Base-by-base conservation (phyloP, 2,113 vertebrate species). In the Camelus dromedarius region DNA sequence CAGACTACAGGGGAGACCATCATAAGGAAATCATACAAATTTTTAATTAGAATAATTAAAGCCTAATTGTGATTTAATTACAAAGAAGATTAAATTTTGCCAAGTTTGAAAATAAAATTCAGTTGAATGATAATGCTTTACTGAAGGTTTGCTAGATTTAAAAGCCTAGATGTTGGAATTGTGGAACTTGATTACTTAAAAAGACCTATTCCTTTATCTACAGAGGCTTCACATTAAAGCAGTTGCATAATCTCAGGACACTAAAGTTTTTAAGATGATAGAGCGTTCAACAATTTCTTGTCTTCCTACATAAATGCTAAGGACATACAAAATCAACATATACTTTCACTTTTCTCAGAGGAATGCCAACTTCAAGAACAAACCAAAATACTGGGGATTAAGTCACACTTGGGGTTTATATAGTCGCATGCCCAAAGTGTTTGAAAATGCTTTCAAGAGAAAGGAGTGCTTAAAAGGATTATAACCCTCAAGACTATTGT, bases 31-130 rank as follows among this genome's bases (percentile, higher is more conserved):
- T 77, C 48, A 95, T 89, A 89, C 22, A 72, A 89, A 94, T 95
- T 82, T 97, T 94, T 84, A 93, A 89, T 97, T 94, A 87, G n/a
- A 93, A 95, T 87, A 97, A 96, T 93, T 96, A 89, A 91, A 93
- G 32, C 19, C 13, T 94, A 96, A 97, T 89, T 95, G 89, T 93
- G 88, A 95, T 86, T 89, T 97, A 96, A 97, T 97, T 96, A 94
- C 91, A 96, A 60, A 94, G 95, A 89, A 52, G 48, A 96, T 95
- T 85, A 86, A 93, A 86, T 94, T 91, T 94, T 86, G 16, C 26
- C 56, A 67, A 72, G 18, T 87, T 92, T 87, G 89, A 89, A 96
- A 84, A 46, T 70, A 95, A 81, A 93, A 62, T 95, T 90, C 81
- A 93, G n/a, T 72, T 96, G 64, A 89, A 91, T 90, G 54, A 3